Evolutionary conservation across 2,797 vertebrate genomes (phyloP), one percentile per base, ranked within the genome.

Genomic region (Tragelaphus eurycerus): DNA sequence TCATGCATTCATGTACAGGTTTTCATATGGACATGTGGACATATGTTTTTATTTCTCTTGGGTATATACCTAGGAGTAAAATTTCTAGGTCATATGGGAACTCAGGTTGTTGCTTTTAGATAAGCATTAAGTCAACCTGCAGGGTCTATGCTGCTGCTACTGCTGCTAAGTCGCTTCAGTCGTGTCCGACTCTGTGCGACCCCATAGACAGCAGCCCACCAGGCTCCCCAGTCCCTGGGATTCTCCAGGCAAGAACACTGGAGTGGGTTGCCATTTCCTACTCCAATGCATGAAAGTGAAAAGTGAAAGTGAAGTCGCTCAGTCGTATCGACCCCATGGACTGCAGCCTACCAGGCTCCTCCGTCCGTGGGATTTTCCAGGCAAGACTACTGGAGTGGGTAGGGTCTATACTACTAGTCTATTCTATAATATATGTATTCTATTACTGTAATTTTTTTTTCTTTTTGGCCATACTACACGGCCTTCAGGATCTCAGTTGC

Each of bases 31-130:
- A 55, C 23, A 6, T 43, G 43, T 94, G 21, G 34, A 50, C 23
- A 2, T 34, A 48, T n/a, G 25, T 81, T 93, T 97, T 95, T 29
- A 74, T 86, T 96, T 90, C 38, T 97, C 46, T 92, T 67, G 13
- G 16, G 27, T 86, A 15, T 86, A 27, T 89, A 78, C 11, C 9
- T 81, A 90, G 60, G 64, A 92, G 48, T 95, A n/a, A 76, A 85
- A 81, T 95, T 96, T 59, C 78, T 82, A 17, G 16, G 9, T 89
- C 50, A n/a, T 78, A 10, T 34, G 38, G 10, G 87, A 97, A 81
- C 17, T 71, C 25, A 60, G 4, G 8, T 95, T 64, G 85, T 82
- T 87, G 96, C 64, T 93, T 96, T 96, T 78, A 86, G 91, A 86
- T 86, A 90, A 87, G 88, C 27, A 62, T n/a, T 93, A 60, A 59